Base-by-base conservation (phyloP, 2,888 invertebrate species). In the Acanthococcus lagerstroemiae region DNA sequence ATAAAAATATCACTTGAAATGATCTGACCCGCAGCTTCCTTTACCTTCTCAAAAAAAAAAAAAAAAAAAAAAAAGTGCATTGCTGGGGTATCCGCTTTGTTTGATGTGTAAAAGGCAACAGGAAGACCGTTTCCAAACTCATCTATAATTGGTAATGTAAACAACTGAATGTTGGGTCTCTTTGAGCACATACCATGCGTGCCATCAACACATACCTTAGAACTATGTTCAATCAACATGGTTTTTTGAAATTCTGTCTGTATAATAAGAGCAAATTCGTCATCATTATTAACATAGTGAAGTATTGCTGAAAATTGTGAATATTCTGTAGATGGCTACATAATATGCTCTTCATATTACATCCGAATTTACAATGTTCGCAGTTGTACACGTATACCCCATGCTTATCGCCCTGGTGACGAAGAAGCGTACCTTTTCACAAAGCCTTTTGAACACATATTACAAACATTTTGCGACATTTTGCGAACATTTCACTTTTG, bases 71-170 rank as follows among this genome's bases (percentile, higher is more conserved):
- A 56, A 21, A 56, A 30, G n/a, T 30, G 19, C 37, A 56, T 30
- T 17, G 57, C 57, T 21, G 30, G 15, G 15, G 30, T 56, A 56
- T 56, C 44, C 19, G 57, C 57, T 56, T 44, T 56, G 19, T 27
- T 27, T 17, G 27, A 58, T n/a, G 24, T 45, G 30, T 46, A 58
- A 58, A 58, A 58, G 9, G 46, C 19, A 15, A 9, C 58, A 15
- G 46, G 58, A 6, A 58, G 22, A 24, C 46, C 58, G 45, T 58
- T 58, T 12, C 58, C 58, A 58, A 46, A 58, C 19, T 58, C 46
- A 45, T 58, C 58, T 5, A 58, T 46, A 7, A 58, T 26, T 4
- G 45, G 17, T 24, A 45, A 15, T 25, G 45, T 46, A 46, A 58
- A 58, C 9, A 58, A 24, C 15, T 58, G 58, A 24, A 58, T 44